Percentiles rank a stretch among this genome's conserved stretches.
These are phyloP conservation scores for Tiaroga cobitis DNA, from an alignment of 2,797 vertebrate genomes.

Conservation along the genomic window DNA sequence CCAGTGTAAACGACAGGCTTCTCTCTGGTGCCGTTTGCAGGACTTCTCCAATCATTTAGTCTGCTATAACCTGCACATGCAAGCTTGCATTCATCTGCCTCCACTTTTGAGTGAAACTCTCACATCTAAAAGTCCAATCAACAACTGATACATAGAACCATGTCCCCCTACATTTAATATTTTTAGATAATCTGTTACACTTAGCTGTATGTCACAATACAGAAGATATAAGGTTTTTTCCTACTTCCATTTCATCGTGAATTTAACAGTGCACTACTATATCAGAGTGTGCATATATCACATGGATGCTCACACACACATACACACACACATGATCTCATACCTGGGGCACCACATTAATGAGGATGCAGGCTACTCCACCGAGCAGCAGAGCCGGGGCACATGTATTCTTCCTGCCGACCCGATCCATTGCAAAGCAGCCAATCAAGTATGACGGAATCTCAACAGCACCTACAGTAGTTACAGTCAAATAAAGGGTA, in stretches of 20 bases:
- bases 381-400: constrained; percentile 83
- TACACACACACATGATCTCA: not conserved
- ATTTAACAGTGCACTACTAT: not conserved
- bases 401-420: constrained; percentile 89
- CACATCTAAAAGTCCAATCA: not conserved
- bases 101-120: not conserved
- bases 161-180: not conserved
- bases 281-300: constrained; percentile 20
- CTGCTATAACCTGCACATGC: not conserved
- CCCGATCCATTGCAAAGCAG: constrained; percentile 85
- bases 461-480: constrained; percentile 86
- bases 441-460: constrained; percentile 87
- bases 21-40: not conserved
- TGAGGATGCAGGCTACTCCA: constrained; percentile 82
- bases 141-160: not conserved
- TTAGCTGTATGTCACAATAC: not conserved
- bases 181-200: not conserved
- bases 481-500: constrained; percentile 64
- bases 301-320: not conserved
- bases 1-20: not conserved
- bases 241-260: not conserved
- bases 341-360: constrained; percentile 85
- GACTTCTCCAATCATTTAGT: not conserved
- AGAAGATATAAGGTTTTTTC: not conserved
- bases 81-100: not conserved